These are phyloP conservation scores for Drosophila flavopinicola DNA, from an alignment of 2,888 invertebrate genomes.

Conservation along the genomic window DNA sequence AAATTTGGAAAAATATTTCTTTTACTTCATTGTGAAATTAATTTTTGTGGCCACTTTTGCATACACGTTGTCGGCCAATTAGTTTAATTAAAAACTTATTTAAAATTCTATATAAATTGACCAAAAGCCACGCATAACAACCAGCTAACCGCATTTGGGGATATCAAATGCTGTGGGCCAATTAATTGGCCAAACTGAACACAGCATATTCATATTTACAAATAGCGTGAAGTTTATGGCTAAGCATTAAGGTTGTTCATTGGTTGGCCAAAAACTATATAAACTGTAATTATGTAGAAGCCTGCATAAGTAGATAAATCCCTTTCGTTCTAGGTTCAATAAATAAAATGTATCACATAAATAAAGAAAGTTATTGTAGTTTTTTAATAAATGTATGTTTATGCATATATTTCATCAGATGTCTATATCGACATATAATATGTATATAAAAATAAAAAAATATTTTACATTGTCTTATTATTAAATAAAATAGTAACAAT, in stretches of 20 bases:
- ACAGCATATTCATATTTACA: background rate
- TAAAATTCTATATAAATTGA: slow-evolving; percentile 37
- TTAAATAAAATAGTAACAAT: too few species aligned
- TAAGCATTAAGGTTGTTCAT: background rate
- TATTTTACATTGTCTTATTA: too few species aligned
- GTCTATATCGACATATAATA: too few species aligned
- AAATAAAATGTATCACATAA: too few species aligned
- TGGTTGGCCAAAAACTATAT: background rate
- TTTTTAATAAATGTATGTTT: too few species aligned
- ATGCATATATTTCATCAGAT: too few species aligned
- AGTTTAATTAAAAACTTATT: slow-evolving; percentile 60
- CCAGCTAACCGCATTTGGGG: slow-evolving; percentile 16
- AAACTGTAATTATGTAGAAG: background rate
- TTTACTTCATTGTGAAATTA: slow-evolving; percentile 39
- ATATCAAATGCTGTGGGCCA: slow-evolving; percentile 30
- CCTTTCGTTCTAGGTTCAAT: too few species aligned
- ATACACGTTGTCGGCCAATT: slow-evolving; percentile 51
- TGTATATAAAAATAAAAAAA: too few species aligned
- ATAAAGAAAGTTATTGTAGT: too few species aligned
- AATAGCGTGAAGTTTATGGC: background rate
- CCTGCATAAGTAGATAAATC: too few species aligned
- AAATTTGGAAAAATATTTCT: slow-evolving; percentile 2
- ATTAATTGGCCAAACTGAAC: slow-evolving; percentile 20
- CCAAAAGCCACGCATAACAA: background rate
- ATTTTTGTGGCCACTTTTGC: slow-evolving; percentile 26